A percentile compares a stretch with the other conserved stretches of the same genome.
Evolutionary conservation across 2,113 vertebrate species (phyloP).

Genomic region (Cryptomyrus ogoouensis): DNA sequence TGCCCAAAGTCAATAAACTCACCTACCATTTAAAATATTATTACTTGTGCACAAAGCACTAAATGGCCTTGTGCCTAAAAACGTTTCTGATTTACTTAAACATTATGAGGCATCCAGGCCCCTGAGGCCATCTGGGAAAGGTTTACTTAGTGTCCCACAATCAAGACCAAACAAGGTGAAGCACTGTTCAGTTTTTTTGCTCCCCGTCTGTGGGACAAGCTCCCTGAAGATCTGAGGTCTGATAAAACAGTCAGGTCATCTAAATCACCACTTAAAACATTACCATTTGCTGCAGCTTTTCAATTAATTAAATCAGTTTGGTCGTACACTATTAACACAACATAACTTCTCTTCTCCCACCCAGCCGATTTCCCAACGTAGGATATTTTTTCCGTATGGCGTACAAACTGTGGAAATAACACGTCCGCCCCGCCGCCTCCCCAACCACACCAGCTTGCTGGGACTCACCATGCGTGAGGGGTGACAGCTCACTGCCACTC

Average conservation of each 20-base stretch:
- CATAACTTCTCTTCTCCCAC: no score
- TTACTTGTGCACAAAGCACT: background rate
- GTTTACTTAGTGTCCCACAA: background rate
- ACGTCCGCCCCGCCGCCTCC: background rate
- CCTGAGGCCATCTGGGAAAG: background rate
- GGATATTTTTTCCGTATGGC: no score
- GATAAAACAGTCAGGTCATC: no score
- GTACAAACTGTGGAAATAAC: no score
- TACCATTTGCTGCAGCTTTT: no score
- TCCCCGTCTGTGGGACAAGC: no score
- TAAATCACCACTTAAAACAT: no score
- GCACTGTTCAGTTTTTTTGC: no score
- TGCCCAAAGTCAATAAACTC: background rate
- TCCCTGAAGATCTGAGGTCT: no score
- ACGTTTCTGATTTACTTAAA: background rate
- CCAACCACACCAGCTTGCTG: background rate
- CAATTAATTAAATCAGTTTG: no score
- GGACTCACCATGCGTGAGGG: slow-evolving; percentile 59
- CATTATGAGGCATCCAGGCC: background rate
- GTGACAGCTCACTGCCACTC: slow-evolving; percentile 60
- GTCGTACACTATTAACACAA: no score
- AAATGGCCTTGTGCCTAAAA: background rate
- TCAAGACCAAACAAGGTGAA: background rate
- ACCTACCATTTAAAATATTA: background rate
- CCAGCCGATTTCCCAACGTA: no score